Evolutionary conservation across 2,888 invertebrate genomes (phyloP).

Genomic region (Tetanocera ferruginea): DNA sequence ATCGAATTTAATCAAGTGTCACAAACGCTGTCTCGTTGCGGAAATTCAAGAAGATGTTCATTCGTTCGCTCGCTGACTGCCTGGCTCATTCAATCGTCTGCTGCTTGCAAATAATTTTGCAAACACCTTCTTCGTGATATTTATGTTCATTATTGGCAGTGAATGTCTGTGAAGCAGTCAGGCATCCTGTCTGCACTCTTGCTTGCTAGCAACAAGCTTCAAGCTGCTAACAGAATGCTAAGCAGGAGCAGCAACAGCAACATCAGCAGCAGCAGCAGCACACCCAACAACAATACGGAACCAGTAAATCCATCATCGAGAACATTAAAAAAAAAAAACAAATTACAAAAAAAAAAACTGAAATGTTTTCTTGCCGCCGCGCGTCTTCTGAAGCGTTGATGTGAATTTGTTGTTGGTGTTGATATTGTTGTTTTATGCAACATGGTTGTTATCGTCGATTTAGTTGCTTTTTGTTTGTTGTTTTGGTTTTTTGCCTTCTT

Average conservation of each 20-base stretch:
- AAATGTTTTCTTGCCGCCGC: neutral
- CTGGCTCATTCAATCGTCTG: neutral
- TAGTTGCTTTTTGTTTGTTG: neutral
- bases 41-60: neutral
- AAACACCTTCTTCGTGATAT: conserved; percentile 1
- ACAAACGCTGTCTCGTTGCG: neutral
- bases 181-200: conserved; percentile 29
- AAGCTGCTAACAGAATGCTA: conserved; percentile 16
- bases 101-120: neutral
- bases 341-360: conserved; percentile 15
- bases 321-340: conserved; percentile 29
- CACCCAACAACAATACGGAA: conserved; percentile 12
- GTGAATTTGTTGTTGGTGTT: neutral
- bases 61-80: neutral
- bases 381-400: neutral
- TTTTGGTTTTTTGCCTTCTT: neutral
- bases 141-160: conserved; percentile 9
- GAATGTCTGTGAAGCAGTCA: conserved; percentile 13
- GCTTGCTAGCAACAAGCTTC: too few relatives aligned
- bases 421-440: conserved; percentile 17
- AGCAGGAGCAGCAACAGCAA: conserved; percentile 5
- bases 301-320: conserved; percentile 40
- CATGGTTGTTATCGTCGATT: conserved; percentile 15
- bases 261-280: conserved; percentile 13
- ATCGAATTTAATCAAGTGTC: conserved; percentile 20